Evolutionary conservation across 2,888 invertebrate species (phyloP), one percentile per base, ranked within the genome.

Genomic region (Perizoma affinitatum): DNA sequence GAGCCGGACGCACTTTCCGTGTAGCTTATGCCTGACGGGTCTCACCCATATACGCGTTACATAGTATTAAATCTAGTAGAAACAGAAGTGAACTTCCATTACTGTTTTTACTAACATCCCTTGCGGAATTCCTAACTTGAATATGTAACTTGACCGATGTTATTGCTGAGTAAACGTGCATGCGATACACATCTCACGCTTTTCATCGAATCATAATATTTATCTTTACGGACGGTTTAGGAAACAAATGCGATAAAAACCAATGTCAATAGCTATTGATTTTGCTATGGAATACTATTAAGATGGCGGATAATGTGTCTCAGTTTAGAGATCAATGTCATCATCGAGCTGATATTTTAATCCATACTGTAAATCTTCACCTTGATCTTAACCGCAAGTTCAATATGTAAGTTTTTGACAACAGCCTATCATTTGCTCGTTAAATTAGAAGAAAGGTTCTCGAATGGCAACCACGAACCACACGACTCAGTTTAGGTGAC

Each of bases 131-230:
- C 6, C 38, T 43, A 10, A 36, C 44, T 54, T 50, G 35, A 22
- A 44, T 22, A 44, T 35, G 49, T 45, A 50, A 61, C 46, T 38
- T 46, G 53, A 48, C 11, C 34, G 11, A 56, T 52, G 57, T 53
- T 61, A 53, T 55, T 46, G 35, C 46, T 44, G 50, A 44, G 50
- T 22, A 54, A 40, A 41, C 34, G 47, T 56, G 51, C 35, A 10
- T 42, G 40, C 49, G 11, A 54, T 40, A 54, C 46, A 57, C 54
- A 55, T 56, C 54, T 62, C 46, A 54, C 54, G 52, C 55, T 54
- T 63, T 47, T 41, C 6, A 38, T 11, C 41, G 55, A 69, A 63
- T 61, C 58, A 61, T 61, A 64, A 68, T 66, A 69, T 65, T 68
- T 68, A 63, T 66, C 54, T 58, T 60, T 11, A 36, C 43, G 35